phyloP scores from a whole-genome alignment of 2,113 vertebrate species.

The Heteronetta atricapilla region DNA sequence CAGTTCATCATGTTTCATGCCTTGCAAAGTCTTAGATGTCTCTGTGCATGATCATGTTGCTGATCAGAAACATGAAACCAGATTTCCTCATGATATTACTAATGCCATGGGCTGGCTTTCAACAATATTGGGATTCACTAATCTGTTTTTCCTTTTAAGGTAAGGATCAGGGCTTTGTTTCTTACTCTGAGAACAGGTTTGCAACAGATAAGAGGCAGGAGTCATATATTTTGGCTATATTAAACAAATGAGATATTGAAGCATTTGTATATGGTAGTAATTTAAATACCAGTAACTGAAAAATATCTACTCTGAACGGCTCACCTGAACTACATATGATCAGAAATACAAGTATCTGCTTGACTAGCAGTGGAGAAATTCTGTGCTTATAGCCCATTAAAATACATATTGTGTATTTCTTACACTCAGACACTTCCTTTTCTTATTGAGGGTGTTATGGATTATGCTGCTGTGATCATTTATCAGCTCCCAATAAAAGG shows the following conservation, averaged over 20 bases:
- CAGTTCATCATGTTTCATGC: background rate
- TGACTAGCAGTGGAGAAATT: background rate
- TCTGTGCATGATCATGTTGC: background rate
- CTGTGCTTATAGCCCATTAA: background rate
- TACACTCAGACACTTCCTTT: background rate
- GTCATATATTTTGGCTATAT: background rate
- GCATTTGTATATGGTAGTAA: background rate
- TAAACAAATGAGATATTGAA: background rate
- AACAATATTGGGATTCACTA: background rate
- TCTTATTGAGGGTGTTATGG: background rate
- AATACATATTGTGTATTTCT: background rate
- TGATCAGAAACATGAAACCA: background rate
- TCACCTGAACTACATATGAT: background rate
- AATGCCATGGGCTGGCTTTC: background rate
- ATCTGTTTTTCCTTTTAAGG: background rate
- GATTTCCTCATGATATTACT: background rate
- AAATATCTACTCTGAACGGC: background rate
- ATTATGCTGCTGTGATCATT: background rate
- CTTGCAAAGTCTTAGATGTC: background rate
- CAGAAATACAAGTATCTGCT: background rate
- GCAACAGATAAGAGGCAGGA: background rate
- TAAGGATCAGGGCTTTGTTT: background rate
- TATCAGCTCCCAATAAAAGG: background rate
- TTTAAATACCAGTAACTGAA: background rate
- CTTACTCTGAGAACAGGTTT: background rate